Percentiles rank a stretch among this genome's conserved stretches.
Conservation (phyloP, 2,113 vertebrate species). For the Gila orcuttii region DNA sequence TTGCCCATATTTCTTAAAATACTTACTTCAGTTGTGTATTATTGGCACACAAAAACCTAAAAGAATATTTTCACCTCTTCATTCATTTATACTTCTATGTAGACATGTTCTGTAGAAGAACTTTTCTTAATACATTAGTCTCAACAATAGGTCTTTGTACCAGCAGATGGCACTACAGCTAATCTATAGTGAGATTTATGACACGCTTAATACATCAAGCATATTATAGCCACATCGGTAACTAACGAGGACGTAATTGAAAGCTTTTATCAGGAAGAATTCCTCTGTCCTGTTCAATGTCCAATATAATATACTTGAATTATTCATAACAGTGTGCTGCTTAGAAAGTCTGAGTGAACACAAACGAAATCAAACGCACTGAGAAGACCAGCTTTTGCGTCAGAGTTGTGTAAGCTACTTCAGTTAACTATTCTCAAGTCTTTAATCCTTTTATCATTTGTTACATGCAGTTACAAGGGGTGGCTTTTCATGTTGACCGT, state of each 20-base stretch:
- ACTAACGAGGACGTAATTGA: neutral
- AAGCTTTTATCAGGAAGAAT: neutral
- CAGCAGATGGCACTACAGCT: conserved; percentile 6
- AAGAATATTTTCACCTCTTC: neutral
- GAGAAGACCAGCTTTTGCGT: neutral
- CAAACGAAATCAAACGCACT: neutral
- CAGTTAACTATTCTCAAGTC: neutral
- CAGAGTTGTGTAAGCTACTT: conserved; percentile 51
- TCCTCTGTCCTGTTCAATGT: neutral
- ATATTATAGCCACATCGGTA: neutral
- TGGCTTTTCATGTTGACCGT: neutral
- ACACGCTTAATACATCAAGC: neutral
- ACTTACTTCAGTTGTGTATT: neutral
- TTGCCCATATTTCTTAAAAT: neutral
- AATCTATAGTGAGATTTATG: neutral
- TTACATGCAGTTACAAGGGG: neutral
- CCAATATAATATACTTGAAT: neutral
- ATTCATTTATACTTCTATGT: neutral
- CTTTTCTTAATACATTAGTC: neutral
- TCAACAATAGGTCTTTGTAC: neutral
- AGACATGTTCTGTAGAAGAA: neutral
- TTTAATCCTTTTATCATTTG: neutral
- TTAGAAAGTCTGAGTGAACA: neutral
- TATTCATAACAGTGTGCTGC: neutral
- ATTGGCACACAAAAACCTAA: neutral